phyloP scores from a whole-genome alignment of 2,797 vertebrate species.

The Amblyopsis hoosieri region DNA sequence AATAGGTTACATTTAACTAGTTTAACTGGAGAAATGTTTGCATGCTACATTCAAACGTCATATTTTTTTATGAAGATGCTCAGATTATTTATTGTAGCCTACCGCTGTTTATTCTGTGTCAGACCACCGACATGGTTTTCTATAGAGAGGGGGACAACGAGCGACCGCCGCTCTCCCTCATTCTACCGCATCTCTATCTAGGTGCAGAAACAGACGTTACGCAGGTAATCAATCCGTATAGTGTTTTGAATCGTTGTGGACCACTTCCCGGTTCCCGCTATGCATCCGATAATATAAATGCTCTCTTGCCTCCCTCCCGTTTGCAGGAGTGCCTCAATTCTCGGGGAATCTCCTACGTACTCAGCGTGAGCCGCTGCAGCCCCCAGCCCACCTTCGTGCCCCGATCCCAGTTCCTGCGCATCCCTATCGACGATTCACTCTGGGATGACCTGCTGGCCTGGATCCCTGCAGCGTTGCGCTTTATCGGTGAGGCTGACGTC shows the following conservation, averaged over 20 bases:
- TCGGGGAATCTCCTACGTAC: constrained; percentile 76
- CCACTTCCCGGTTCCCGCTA: no score
- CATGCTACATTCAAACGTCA: no score
- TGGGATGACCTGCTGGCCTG: constrained; percentile 78
- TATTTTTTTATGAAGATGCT: no score
- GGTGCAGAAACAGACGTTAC: constrained; percentile 80
- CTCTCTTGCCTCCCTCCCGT: no score
- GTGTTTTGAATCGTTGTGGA: no score
- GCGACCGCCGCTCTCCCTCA: constrained; percentile 67
- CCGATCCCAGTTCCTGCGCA: constrained; percentile 72
- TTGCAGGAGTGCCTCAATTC: constrained; percentile 69
- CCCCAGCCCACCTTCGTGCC: constrained; percentile 79
- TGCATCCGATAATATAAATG: no score
- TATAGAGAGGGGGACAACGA: constrained; percentile 61
- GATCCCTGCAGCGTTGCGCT: constrained; percentile 78
- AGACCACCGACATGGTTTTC: constrained; percentile 69
- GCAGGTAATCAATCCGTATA: constrained; percentile 58
- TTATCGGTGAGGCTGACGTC: constrained; percentile 72
- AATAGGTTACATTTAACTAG: no score
- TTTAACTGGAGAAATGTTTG: no score
- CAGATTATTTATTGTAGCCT: neutral
- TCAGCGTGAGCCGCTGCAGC: constrained; percentile 79
- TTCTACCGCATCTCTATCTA: constrained; percentile 79
- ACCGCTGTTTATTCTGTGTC: constrained; percentile 3
- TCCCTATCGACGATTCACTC: constrained; percentile 81